Evolutionary conservation across 53 echinoderm and acorn worm genomes (phyloP), one percentile per base, ranked within the genome.

Genomic region (Astropecten irregularis): DNA sequence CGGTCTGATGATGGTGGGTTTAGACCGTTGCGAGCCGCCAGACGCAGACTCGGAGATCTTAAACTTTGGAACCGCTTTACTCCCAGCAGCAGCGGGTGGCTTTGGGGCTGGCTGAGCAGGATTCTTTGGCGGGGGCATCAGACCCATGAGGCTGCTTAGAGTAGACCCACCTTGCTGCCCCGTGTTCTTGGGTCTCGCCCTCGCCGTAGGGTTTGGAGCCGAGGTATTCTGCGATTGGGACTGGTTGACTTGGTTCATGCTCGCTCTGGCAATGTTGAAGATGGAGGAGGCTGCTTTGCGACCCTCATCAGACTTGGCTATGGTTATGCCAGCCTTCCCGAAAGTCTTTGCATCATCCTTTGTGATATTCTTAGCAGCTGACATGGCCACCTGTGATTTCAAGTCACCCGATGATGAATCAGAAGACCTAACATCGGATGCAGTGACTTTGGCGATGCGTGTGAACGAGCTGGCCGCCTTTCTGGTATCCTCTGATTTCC

Each of bases 1-100:
- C 1, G 89, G 92, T 68, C 92, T 73, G 36, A 92, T 92, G 48
- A 92, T 92, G 1, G 92, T 92, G 20, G 92, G 56, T 14, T 81
- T 71, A n/a, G 56, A 65, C 14, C 73, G 69, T 55, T 70, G 76
- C 28, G 35, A 59, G 48, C 66, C 49, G 27, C 58, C 52, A 35
- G 76, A 49, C 0, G 67, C 39, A 9, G 76, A 28, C 27, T 73
- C 74, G 19, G 67, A 48, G 31, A 79, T 79, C 79, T 79, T 79
- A 47, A 79, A 87, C 23, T 89, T 88, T 40, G 84, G 91, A 13
- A 79, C 38, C 33, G 86, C 50, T 71, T 46, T 69, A n/a, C 60
- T 71, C 29, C 16, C 55, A 32, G 57, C 42, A 26, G 26, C 48
- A 15, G 33, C 48, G 51, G 71, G 1, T 30, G 48, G 82, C 40